These are phyloP conservation scores for Chaetura pelagica DNA, from an alignment of 2,113 vertebrate species.

Conservation along the genomic window DNA sequence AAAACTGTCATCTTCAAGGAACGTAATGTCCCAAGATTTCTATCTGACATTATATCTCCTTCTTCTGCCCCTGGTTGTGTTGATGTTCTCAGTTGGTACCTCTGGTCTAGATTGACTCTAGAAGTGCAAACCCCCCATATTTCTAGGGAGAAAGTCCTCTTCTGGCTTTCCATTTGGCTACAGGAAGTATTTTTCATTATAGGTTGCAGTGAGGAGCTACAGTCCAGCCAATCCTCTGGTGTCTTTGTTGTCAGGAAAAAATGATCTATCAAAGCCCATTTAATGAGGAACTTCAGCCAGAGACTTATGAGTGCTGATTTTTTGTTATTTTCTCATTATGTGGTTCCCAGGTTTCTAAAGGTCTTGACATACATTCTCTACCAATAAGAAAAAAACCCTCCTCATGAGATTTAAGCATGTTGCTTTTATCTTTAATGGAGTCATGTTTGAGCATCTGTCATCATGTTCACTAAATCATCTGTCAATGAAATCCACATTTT, in stretches of 20 bases:
- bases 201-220: neutral
- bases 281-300: slow-evolving; percentile 28
- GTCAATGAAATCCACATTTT: slow-evolving; percentile 55
- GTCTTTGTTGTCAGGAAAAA: slow-evolving; percentile 37
- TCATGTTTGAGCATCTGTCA: neutral
- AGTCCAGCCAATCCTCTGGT: neutral
- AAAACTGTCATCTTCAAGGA: neutral
- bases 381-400: slow-evolving; percentile 36
- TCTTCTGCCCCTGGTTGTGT: neutral
- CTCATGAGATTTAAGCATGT: slow-evolving; percentile 33
- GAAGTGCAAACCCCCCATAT: neutral
- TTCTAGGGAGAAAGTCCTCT: neutral
- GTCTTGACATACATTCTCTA: slow-evolving; percentile 58
- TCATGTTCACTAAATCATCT: slow-evolving; percentile 54
- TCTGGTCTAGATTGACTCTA: neutral
- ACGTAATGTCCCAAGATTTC: neutral
- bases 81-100: neutral
- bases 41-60: neutral
- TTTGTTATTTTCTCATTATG: slow-evolving; percentile 54
- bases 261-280: neutral
- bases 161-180: neutral
- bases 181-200: slow-evolving; percentile 9
- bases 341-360: slow-evolving; percentile 52
- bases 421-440: slow-evolving; percentile 60
- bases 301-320: neutral